These are phyloP conservation scores for Harlomillsia oculata DNA, from an alignment of 1,140 invertebrate genomes.

Conservation along the genomic window DNA sequence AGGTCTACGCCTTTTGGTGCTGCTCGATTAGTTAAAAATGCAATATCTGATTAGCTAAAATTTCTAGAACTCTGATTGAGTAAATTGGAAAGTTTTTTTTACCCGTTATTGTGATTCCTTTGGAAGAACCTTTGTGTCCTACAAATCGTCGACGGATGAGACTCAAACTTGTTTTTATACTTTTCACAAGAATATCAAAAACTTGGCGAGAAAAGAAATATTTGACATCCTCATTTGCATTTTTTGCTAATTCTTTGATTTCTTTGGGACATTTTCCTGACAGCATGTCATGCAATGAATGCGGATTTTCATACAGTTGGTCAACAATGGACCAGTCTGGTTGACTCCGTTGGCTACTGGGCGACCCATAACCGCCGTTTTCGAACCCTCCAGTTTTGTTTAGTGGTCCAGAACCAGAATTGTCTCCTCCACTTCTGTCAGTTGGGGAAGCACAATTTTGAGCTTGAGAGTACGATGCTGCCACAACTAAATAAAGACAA, in stretches of 20 bases:
- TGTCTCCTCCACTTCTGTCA: conserved; percentile 19
- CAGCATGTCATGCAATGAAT: conserved; percentile 22
- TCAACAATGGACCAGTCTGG: conserved; percentile 30
- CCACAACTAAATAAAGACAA: conserved; percentile 7
- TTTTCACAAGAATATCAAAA: conserved; percentile 61
- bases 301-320: conserved; percentile 25
- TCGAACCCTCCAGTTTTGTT: neutral
- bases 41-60: neutral
- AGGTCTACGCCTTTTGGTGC: conserved; percentile 21
- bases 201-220: conserved; percentile 75
- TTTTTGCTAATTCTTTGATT: conserved; percentile 69
- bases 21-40: neutral
- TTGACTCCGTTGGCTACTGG: conserved; percentile 27
- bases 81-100: neutral
- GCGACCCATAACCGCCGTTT: conserved; percentile 21
- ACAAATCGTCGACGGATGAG: conserved; percentile 25
- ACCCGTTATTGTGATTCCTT: conserved; percentile 1
- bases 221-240: conserved; percentile 70
- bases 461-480: neutral
- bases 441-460: conserved; percentile 1
- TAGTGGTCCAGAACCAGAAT: conserved; percentile 12
- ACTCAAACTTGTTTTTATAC: conserved; percentile 26
- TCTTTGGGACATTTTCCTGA: conserved; percentile 44
- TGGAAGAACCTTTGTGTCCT: conserved; percentile 14
- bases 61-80: neutral